These are phyloP conservation scores for Trichopria drosophilae DNA, from an alignment of 2,888 invertebrate genomes.

Conservation along the genomic window DNA sequence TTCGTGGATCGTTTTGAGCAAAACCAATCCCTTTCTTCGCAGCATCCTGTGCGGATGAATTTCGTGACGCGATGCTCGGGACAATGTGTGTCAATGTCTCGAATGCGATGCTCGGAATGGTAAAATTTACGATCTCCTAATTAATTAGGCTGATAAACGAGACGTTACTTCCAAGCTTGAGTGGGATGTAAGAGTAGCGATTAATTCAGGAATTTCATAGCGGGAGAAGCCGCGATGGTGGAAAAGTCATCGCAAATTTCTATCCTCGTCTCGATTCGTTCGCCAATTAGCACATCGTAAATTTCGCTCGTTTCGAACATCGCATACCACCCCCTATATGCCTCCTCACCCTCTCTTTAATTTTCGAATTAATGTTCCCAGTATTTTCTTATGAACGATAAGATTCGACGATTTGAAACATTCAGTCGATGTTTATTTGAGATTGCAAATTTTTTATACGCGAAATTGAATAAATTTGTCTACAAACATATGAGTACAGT, in stretches of 20 bases:
- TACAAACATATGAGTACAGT: too few species aligned
- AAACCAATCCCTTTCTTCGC: too few species aligned
- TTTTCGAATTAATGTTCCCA: too few species aligned
- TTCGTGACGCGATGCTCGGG: slow-evolving; percentile 4
- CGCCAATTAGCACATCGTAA: slow-evolving; percentile 8
- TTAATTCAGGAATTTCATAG: slow-evolving; percentile 34
- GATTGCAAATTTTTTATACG: too few species aligned
- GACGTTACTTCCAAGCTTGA: slow-evolving; percentile 30
- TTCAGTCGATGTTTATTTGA: too few species aligned
- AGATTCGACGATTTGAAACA: too few species aligned
- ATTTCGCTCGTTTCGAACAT: slow-evolving; percentile 23
- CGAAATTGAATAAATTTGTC: too few species aligned
- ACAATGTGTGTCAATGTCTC: slow-evolving; percentile 19
- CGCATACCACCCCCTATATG: too few species aligned
- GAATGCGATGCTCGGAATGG: slow-evolving; percentile 31
- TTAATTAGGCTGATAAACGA: slow-evolving; percentile 50
- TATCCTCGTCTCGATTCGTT: background rate
- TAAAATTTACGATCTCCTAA: slow-evolving; percentile 47
- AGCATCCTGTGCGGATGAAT: slow-evolving; percentile 23
- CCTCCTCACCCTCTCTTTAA: too few species aligned
- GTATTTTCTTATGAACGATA: too few species aligned
- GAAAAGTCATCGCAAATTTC: slow-evolving; percentile 13
- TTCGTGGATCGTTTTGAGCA: too few species aligned
- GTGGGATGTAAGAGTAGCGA: slow-evolving; percentile 20
- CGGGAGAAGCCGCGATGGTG: slow-evolving; percentile 8